Percentiles rank a stretch among this genome's conserved stretches.
Conservation (phyloP, 2,888 invertebrate species). For the Yponomeuta sedellus region DNA sequence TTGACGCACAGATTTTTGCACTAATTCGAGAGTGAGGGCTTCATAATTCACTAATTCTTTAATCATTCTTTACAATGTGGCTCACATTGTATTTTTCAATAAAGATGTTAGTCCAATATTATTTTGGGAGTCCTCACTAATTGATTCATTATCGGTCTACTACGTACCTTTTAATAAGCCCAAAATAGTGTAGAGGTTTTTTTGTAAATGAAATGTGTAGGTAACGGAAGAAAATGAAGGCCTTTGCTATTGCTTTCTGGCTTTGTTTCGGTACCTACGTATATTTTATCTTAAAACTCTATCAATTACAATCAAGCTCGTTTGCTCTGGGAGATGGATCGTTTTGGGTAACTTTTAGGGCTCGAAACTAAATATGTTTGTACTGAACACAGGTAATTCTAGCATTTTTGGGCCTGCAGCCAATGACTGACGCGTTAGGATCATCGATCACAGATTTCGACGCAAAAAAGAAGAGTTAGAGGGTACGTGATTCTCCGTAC, state of each 20-base stretch:
- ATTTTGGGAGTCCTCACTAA: no score
- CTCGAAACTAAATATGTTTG: neutral
- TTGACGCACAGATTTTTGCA: no score
- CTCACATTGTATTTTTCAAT: no score
- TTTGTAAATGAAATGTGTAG: conserved; percentile 18
- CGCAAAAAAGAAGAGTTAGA: neutral
- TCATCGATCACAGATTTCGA: conserved; percentile 1
- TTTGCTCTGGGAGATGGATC: neutral
- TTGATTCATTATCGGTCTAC: no score
- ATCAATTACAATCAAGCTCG: conserved; percentile 1
- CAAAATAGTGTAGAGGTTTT: conserved; percentile 13
- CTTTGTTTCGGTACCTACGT: no score
- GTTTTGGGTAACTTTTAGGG: neutral
- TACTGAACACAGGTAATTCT: neutral
- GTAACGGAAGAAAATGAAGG: conserved; percentile 14
- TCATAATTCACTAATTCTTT: no score
- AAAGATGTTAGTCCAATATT: no score
- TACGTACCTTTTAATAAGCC: no score
- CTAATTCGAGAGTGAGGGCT: no score
- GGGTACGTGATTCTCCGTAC: neutral
- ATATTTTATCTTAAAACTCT: neutral
- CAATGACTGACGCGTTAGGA: neutral
- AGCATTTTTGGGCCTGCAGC: neutral
- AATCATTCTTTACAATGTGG: no score
- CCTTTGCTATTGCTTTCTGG: conserved; percentile 12